Evolutionary conservation across 2,797 vertebrate genomes (phyloP).

Genomic region (Sebastes minor): DNA sequence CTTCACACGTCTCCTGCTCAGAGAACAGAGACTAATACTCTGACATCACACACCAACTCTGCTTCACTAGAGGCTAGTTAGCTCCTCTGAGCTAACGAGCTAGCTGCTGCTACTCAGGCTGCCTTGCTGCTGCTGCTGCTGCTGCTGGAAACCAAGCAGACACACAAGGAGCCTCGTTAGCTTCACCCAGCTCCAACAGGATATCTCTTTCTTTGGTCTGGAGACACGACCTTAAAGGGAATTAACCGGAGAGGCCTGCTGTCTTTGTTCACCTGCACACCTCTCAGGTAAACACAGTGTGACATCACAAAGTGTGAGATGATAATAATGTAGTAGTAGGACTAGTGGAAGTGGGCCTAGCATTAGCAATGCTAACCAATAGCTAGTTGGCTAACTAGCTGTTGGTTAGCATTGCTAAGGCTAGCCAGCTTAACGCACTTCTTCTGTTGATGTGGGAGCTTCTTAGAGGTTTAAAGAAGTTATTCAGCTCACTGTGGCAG

Average conservation of each 20-base stretch:
- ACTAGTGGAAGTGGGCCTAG: conserved; percentile 59
- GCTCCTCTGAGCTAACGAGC: conserved; percentile 65
- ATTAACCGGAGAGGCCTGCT: conserved; percentile 31
- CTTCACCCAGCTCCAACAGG: conserved; percentile 21
- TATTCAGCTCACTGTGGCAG: background rate
- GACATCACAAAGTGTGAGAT: background rate
- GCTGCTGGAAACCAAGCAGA: conserved; percentile 30
- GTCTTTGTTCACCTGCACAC: conserved; percentile 19
- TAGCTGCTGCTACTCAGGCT: conserved; percentile 58
- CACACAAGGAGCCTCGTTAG: conserved; percentile 38
- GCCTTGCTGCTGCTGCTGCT: conserved; percentile 39
- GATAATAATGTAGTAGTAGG: background rate
- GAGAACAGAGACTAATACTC: conserved; percentile 17
- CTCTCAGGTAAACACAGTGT: conserved; percentile 61
- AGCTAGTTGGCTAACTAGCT: conserved; percentile 33
- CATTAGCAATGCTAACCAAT: conserved; percentile 59
- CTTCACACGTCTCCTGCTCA: background rate
- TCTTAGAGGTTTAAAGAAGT: conserved; percentile 17
- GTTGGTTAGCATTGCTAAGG: conserved; percentile 56
- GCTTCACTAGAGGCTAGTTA: conserved; percentile 60
- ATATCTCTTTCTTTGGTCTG: conserved; percentile 21
- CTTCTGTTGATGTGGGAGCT: conserved; percentile 35
- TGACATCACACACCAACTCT: conserved; percentile 23
- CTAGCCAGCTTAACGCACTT: conserved; percentile 30
- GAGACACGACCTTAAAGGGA: conserved; percentile 33